Base-by-base conservation (phyloP, 2,888 invertebrate genomes). In the Amphipyra berbera region DNA sequence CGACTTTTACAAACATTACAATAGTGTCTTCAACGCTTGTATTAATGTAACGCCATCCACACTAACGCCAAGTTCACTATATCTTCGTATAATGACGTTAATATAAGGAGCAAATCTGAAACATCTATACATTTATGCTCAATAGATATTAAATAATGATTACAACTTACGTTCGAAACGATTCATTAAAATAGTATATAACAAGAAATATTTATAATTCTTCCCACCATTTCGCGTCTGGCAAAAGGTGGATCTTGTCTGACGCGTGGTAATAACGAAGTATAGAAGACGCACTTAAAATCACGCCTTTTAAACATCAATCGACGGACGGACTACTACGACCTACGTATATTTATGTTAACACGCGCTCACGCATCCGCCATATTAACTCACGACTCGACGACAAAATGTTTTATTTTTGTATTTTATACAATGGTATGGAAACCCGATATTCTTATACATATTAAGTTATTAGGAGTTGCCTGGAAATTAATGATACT, bases 271-370 rank as follows among this genome's bases (percentile, higher is more conserved):
- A 21, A 60, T 67, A 67, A 54, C 38, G 40, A 53, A 37, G 44
- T 55, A 46, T 62, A 57, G 46, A 49, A 57, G 49, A 55, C 50
- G 49, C 56, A 65, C 73, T 67, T 64, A 56, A 37, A 13, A 73
- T 44, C 67, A 73, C 67, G 64, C 63, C 57, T 52, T n/a, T 38
- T 57, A 58, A 50, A 54, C 58, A 65, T 27, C 58, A 65, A 13
- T 78, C 73, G 80, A 82, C 85, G 90, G 90, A 90, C 90, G 90
- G 90, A 90, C 81, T 82, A 81, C 84, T 84, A 82, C 54, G 50
- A 77, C 78, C 81, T 88, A 88, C 81, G 78, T 84, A 81, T 79
- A 76, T 46, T 61, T 21, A 70, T 48, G 38, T 49, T 49, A 33
- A 54, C 60, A 61, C 53, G 46, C 63, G 35, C 64, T 50, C 45